phyloP scores from a whole-genome alignment of 2,797 vertebrate genomes.

The Rhinichthys osculus region DNA sequence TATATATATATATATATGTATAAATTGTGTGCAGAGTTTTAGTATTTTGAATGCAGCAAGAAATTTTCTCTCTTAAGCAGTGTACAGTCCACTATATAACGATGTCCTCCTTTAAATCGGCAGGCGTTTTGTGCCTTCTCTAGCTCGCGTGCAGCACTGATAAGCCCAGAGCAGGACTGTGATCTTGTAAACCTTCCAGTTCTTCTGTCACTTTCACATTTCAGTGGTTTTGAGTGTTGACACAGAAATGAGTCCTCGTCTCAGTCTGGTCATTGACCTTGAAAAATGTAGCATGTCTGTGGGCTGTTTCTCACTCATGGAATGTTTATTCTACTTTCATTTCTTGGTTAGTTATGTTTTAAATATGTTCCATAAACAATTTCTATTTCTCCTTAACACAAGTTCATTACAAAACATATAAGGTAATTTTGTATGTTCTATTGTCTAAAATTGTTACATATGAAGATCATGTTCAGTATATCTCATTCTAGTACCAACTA shows the following conservation, averaged over 20 bases:
- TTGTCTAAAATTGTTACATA: neutral
- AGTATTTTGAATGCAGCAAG: neutral
- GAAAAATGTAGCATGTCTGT: neutral
- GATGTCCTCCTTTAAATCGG: neutral
- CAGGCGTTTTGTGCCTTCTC: constrained; percentile 1
- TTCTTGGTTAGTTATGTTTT: neutral
- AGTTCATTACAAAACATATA: too few species aligned
- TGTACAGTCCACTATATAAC: neutral
- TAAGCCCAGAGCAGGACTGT: neutral
- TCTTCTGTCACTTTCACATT: neutral
- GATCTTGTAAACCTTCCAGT: neutral
- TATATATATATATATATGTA: neutral
- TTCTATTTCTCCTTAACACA: neutral
- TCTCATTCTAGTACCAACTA: neutral
- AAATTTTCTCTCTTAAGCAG: neutral
- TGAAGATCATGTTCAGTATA: neutral
- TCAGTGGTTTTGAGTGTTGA: neutral
- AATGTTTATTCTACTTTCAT: neutral
- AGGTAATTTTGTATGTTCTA: too few species aligned
- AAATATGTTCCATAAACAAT: neutral
- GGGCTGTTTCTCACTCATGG: neutral
- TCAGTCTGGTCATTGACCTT: neutral
- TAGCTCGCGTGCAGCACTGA: neutral
- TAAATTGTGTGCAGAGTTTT: neutral
- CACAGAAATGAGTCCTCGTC: neutral